Base-by-base conservation (phyloP, 2,113 vertebrate genomes). In the Crotalus tigris region DNA sequence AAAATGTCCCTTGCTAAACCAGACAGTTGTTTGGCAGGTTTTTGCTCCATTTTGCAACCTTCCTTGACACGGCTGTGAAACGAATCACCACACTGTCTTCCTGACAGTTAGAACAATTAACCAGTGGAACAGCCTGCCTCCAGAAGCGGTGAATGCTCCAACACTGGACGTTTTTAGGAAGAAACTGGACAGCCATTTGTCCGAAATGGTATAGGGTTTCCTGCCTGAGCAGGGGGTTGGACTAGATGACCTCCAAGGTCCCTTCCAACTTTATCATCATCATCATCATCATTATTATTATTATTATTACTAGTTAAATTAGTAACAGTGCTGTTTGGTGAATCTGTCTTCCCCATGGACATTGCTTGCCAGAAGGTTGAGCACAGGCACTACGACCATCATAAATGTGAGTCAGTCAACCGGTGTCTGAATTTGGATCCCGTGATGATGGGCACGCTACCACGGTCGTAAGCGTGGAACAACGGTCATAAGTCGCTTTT, bases 281-380 rank as follows among this genome's bases (percentile, higher is more conserved):
- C 2, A 39, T 39, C 2, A 39, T 0, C 2, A 39, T 39, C 2
- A 39, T 39, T 39, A 39, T 39, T 39, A 39, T 39, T 39, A 39
- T 39, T 39, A 39, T 39, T 39, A 39, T 39, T 39, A 39, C 2
- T 12, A n/a, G 61, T n/a, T 64, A 4, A 29, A n/a, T 2, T 1
- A 13, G 61, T 0, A 11, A 2, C 11, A 15, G 1, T 12, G 61
- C 4, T 0, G 11, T 13, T 64, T 0, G 4, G 29, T 13, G 1
- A 4, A 13, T 2, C 11, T 7, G 58, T 21, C 23, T 24, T 3
- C 57, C 59, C 59, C 59, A 3, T 12, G 59, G 61, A n/a, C 1
- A 0, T n/a, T 12, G 10, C 59, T 10, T 3, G 3, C 12, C 10
- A 1, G 59, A 64, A 64, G 59, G 26, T 64, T 26, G 26, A 64